Evolutionary conservation across 2,797 vertebrate genomes (phyloP), one percentile per base, ranked within the genome.

Genomic region (Spheniscus humboldti): DNA sequence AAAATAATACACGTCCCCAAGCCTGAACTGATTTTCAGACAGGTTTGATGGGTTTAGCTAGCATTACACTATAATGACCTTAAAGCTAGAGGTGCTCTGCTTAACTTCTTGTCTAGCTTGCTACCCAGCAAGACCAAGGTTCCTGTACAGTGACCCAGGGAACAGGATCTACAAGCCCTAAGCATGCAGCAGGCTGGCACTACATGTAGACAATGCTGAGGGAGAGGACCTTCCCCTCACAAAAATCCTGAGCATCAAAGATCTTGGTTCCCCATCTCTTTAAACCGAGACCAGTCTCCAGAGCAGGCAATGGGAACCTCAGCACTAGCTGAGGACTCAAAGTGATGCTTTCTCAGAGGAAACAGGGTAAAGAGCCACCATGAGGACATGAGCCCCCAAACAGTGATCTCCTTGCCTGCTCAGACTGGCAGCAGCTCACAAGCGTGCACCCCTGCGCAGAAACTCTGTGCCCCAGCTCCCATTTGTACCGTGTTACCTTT

Each of bases 121-220:
- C 18, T 79, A 39, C 31, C 8, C 35, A 74, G 53, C 69, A 73
- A 88, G 74, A 79, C 18, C 62, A 88, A 59, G 13, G 18, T 10
- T 88, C 62, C 57, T 73, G 56, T 11, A 45, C 12, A 77, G 15
- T 16, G 41, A 71, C 10, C 10, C 23, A 45, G 48, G 50, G 31
- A 85, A 45, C 0, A 66, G 23, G 13, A 59, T 75, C 59, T 57
- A 62, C 41, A 72, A 78, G 50, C 14, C 18, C 25, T 33, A 14
- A 59, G 41, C 43, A 24, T 7, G 55, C 9, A 64, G 13, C 31
- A 66, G n/a, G 59, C 50, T 1, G 0, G n/a, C 67, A 73, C 30
- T 39, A 24, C 43, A 35, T 0, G 0, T 0, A 25, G 25, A 30
- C 6, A 13, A 31, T 8, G 43, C 18, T 50, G 33, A 76, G 35